Evolutionary conservation across 2,888 invertebrate species (phyloP).

Genomic region (Apodemia hepburni): DNA sequence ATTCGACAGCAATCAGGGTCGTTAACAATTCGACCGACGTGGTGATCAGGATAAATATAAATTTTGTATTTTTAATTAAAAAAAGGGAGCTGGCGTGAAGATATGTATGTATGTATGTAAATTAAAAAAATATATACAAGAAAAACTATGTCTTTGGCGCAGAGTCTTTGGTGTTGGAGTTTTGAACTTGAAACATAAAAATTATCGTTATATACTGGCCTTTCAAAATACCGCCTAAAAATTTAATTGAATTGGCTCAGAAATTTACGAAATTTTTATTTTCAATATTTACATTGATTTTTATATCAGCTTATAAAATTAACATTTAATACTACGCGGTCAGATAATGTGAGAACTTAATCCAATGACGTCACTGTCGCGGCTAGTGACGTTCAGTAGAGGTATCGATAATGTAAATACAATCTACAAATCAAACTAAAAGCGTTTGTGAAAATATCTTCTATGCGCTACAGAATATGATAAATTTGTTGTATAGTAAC

Average conservation of each 20-base stretch:
- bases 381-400: background rate
- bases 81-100: too few species aligned
- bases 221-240: conserved; percentile 9
- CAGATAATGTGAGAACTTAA: background rate
- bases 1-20: too few species aligned
- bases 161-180: background rate
- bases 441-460: background rate
- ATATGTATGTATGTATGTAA: too few species aligned
- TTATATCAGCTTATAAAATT: too few species aligned
- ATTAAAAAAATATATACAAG: background rate
- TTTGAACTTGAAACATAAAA: background rate
- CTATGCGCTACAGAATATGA: background rate
- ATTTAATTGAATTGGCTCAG: background rate
- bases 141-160: background rate
- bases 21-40: too few species aligned
- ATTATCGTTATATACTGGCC: background rate
- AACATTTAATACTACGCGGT: background rate
- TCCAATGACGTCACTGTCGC: background rate
- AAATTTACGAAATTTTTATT: background rate
- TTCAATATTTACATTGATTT: conserved; percentile 1
- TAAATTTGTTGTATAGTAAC: background rate
- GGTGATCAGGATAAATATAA: too few species aligned
- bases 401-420: background rate
- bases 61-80: too few species aligned
- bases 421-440: background rate